These are phyloP conservation scores for Marasmarcha lunaedactyla DNA, from an alignment of 2,888 invertebrate genomes.

Conservation along the genomic window DNA sequence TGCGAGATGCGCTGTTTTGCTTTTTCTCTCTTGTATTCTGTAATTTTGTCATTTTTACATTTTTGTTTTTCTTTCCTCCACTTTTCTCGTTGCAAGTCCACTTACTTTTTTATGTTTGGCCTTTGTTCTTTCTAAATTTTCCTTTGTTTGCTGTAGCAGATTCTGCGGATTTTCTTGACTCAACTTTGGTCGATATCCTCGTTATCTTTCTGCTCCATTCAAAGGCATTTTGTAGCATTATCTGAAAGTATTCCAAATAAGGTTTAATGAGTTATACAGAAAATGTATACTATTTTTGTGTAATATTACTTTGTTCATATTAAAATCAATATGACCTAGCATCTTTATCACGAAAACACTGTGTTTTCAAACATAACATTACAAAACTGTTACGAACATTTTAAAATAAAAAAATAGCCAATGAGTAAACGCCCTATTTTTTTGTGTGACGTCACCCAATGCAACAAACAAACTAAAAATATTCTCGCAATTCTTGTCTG, in stretches of 20 bases:
- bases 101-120: not conserved
- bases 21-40: not conserved
- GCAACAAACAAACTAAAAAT: too few relatives aligned
- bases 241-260: not conserved
- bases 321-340: too few relatives aligned
- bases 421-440: too few relatives aligned
- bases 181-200: constrained; percentile 2
- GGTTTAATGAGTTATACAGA: not conserved
- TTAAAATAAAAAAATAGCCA: not conserved
- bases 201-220: constrained; percentile 2
- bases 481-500: not conserved
- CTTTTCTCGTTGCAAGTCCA: not conserved
- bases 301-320: too few relatives aligned
- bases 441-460: too few relatives aligned
- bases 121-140: constrained; percentile 3
- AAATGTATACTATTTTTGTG: not conserved
- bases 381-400: not conserved
- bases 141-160: not conserved
- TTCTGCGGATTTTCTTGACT: constrained; percentile 2
- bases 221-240: too few relatives aligned
- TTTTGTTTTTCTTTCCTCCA: constrained; percentile 1
- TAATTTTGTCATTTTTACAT: not conserved
- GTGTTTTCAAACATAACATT: not conserved
- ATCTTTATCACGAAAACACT: not conserved
- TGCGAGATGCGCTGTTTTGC: not conserved